Base-by-base conservation (phyloP, 1,140 invertebrate species). In the Oreohelix idahoensis region DNA sequence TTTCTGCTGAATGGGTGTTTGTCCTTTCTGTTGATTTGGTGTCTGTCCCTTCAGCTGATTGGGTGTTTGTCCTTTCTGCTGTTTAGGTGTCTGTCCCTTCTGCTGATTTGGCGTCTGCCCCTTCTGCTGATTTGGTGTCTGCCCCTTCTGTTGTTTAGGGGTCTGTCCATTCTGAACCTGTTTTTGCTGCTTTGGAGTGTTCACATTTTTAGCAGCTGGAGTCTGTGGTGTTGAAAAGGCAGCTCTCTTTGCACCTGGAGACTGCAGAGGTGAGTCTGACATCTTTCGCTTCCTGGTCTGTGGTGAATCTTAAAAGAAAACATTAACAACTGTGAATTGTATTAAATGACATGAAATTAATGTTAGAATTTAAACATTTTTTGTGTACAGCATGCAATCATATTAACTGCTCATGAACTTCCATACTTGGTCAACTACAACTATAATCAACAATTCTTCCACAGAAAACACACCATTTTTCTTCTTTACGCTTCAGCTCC, bases 1-100 rank as follows among this genome's bases (percentile, higher is more conserved):
- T 29, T 73, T 73, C 38, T 39, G 71, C 71, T 39, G 36, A 36
- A 20, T 4, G 42, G 71, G 71, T 73, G 71, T 66, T n/a, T 66
- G 63, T 17, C 63, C 63, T 32, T 73, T 73, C 38, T 39, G 71
- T 42, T 39, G 71, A 26, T 73, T 39, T 42, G 71, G 71, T 73
- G 71, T 66, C 29, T 66, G 63, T 17, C 29, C 63, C 32, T 66
- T 66, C 23, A 23, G 53, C 17, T 66, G 63, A 15, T 32, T 66
- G 11, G 63, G 63, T 32, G 63, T 66, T 23, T 66, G 63, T 32
- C 63, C 63, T 32, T 66, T 66, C 29, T 29, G 63, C 29, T 29
- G 63, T 66, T 66, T 66, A 2, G 63, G 63, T 35, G 63, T 66
- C 29, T 66, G n/a, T 32, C n/a, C n/a, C 26, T 58, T 58, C 53